Evolutionary conservation across 2,797 vertebrate species (phyloP), one percentile per base, ranked within the genome.

Genomic region (Tadarida brasiliensis): DNA sequence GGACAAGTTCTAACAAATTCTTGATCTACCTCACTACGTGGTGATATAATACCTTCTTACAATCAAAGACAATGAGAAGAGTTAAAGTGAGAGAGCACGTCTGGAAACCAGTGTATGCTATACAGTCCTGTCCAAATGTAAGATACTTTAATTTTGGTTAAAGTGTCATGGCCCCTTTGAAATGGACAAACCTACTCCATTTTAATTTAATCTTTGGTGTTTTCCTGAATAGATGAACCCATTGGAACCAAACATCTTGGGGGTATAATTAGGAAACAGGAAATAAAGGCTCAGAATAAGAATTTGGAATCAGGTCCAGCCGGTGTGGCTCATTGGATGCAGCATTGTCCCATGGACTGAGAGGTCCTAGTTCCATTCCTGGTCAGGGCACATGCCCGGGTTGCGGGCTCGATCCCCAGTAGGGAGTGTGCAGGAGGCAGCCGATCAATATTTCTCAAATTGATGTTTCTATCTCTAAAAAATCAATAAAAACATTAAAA

Each of bases 141-240:
- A 86, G 33, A 49, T 35, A 68, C 0, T 74, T 92, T 68, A 35
- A 77, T 30, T 82, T 93, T 67, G 15, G 57, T 59, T 68, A 47
- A 73, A 71, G 19, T 39, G 6, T 57, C 59, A 54, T 33, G 28
- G 30, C 16, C 24, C 67, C 28, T 78, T 91, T 84, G 51, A 80
- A 95, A 91, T 51, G 28, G 33, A 67, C 49, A 59, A n/a, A 39
- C 87, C 44, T 90, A 67, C 67, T 93, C 57, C 57, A n/a, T 73
- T 83, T 93, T 87, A 70, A 85, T 82, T 81, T 68, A 24, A 49
- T 76, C 1, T 33, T 47, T 76, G 3, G 33, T 57, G 56, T 20
- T 94, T 85, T 81, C 68, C 57, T 81, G 33, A 88, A 96, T 10
- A 49, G 5, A 9, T 49, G 12, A 77, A 71, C 30, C 26, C 70